Evolutionary conservation across 2,888 invertebrate genomes (phyloP).

Genomic region (Acheta domesticus): DNA sequence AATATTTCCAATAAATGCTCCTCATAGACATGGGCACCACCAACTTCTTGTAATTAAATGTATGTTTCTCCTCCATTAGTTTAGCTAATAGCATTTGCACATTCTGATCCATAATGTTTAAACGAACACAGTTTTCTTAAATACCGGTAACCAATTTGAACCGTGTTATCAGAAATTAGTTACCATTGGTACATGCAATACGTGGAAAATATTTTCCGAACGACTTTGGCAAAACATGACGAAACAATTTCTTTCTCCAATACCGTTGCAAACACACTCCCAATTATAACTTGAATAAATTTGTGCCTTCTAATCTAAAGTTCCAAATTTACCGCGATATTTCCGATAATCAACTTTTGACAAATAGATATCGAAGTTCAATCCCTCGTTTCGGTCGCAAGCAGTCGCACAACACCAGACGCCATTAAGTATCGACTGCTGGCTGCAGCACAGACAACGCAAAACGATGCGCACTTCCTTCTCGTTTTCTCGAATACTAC

Average conservation of each 20-base stretch:
- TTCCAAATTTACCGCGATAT: constrained; percentile 43
- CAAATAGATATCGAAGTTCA: constrained; percentile 41
- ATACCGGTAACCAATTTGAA: too few relatives aligned
- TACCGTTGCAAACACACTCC: neutral
- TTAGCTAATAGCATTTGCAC: constrained; percentile 44
- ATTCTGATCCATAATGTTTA: constrained; percentile 30
- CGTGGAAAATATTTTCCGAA: too few relatives aligned
- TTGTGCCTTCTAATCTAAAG: neutral
- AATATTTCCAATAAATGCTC: constrained; percentile 54
- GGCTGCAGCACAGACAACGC: constrained; percentile 19
- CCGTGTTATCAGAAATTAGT: too few relatives aligned
- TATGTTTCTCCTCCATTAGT: constrained; percentile 42
- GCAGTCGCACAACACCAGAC: constrained; percentile 27
- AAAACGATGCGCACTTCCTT: neutral
- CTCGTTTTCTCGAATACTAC: neutral
- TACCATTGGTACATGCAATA: too few relatives aligned
- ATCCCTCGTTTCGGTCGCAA: constrained; percentile 33
- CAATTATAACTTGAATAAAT: neutral
- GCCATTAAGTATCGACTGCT: constrained; percentile 29
- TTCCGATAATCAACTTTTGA: constrained; percentile 42
- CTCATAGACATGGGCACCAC: constrained; percentile 53
- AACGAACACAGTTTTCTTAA: neutral
- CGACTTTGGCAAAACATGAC: too few relatives aligned
- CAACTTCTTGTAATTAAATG: constrained; percentile 49
- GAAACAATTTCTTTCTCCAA: neutral